A percentile compares a stretch with the other conserved stretches of the same genome.
These are phyloP conservation scores for Catharus fuscescens DNA, from an alignment of 2,113 vertebrate species.

Conservation along the genomic window DNA sequence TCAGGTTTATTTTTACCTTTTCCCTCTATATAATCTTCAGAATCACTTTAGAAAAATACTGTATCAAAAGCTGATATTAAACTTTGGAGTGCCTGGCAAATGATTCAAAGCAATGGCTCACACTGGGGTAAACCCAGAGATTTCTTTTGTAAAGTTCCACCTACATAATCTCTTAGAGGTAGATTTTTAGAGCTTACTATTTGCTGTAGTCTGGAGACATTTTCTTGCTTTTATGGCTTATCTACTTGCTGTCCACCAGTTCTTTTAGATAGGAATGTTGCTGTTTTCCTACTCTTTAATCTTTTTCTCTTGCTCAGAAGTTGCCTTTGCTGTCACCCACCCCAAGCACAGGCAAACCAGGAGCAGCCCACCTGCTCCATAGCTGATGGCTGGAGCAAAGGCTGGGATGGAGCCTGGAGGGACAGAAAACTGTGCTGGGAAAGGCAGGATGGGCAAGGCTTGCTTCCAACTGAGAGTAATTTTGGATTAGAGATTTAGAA, in stretches of 20 bases:
- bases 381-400: not conserved
- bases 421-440: not conserved
- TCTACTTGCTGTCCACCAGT: conserved; percentile 23
- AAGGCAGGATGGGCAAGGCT: not conserved
- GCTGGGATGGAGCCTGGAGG: not conserved
- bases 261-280: not conserved
- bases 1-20: conserved; percentile 59
- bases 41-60: conserved; percentile 55
- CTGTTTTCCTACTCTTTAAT: not conserved
- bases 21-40: conserved; percentile 37
- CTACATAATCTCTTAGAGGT: conserved; percentile 46
- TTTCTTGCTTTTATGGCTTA: conserved; percentile 48
- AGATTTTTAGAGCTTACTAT: conserved; percentile 35
- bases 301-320: not conserved
- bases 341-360: not conserved
- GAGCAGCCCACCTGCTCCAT: not conserved
- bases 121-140: conserved; percentile 44
- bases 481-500: not conserved
- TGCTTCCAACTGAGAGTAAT: fast-evolving
- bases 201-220: conserved; percentile 30
- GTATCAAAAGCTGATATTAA: conserved; percentile 61
- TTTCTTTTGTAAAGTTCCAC: conserved; percentile 57
- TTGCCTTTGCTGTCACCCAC: not conserved
- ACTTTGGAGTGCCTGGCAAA: conserved; percentile 44
- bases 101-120: conserved; percentile 37